phyloP scores from a whole-genome alignment of 2,888 invertebrate genomes.

The Hyposoter didymator region DNA sequence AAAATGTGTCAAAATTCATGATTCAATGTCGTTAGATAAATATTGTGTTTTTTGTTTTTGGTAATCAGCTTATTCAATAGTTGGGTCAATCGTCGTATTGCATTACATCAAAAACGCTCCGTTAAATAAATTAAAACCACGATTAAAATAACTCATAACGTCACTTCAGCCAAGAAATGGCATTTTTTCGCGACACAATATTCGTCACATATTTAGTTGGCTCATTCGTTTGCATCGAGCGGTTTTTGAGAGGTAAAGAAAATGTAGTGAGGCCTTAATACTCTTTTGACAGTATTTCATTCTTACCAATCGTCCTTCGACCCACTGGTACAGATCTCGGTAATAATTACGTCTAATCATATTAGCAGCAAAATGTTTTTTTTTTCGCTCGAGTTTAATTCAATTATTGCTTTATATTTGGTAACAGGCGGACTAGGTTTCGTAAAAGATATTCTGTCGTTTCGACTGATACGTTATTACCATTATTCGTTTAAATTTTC shows the following conservation, averaged over 20 bases:
- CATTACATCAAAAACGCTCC: not conserved
- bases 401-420: constrained; percentile 64
- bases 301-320: constrained; percentile 2
- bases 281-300: constrained; percentile 16
- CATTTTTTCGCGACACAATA: not conserved
- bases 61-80: constrained; percentile 32
- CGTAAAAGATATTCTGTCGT: constrained; percentile 54
- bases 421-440: constrained; percentile 66
- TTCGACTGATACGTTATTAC: constrained; percentile 45
- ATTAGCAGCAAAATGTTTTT: constrained; percentile 16
- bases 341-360: constrained; percentile 43
- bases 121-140: constrained; percentile 15
- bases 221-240: not conserved
- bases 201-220: not conserved
- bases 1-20: not conserved
- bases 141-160: constrained; percentile 15
- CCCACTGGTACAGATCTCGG: constrained; percentile 21
- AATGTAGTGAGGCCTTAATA: constrained; percentile 24
- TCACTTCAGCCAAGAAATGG: not conserved
- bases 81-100: constrained; percentile 31
- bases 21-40: constrained; percentile 21
- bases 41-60: constrained; percentile 24
- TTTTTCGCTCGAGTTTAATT: constrained; percentile 33
- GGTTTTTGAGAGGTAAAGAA: not conserved
- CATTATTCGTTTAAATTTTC: not conserved